A percentile compares a stretch with the other conserved stretches of the same genome.
phyloP scores from a whole-genome alignment of 2,797 vertebrate genomes.

The Bucorvus abyssinicus region DNA sequence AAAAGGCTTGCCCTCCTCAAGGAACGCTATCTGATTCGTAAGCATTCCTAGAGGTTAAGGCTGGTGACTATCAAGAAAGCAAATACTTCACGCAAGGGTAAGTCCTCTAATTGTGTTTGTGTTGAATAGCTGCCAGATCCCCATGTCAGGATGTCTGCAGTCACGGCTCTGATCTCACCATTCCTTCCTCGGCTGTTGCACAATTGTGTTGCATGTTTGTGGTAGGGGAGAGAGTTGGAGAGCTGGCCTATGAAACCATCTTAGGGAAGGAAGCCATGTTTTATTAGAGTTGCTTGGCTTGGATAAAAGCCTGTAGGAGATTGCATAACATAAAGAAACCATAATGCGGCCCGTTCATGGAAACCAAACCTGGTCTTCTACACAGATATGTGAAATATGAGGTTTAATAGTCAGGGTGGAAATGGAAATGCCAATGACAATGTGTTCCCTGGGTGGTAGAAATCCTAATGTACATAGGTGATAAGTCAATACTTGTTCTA shows the following conservation, averaged over 20 bases:
- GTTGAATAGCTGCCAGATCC: slow-evolving; percentile 81
- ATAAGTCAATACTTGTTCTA: neutral
- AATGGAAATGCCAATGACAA: slow-evolving; percentile 20
- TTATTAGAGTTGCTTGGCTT: slow-evolving; percentile 70
- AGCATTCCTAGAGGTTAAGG: slow-evolving; percentile 77
- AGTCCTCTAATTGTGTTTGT: slow-evolving; percentile 82
- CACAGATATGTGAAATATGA: slow-evolving; percentile 31
- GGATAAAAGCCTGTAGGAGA: slow-evolving; percentile 65
- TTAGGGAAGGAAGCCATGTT: slow-evolving; percentile 62
- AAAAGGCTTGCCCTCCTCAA: slow-evolving; percentile 29
- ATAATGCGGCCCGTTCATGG: neutral
- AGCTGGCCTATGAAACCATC: slow-evolving; percentile 57
- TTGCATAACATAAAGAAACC: slow-evolving; percentile 47
- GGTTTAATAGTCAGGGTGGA: slow-evolving; percentile 17
- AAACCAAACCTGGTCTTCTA: slow-evolving; percentile 21
- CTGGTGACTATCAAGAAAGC: slow-evolving; percentile 70
- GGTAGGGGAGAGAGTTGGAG: slow-evolving; percentile 55
- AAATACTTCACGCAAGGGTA: slow-evolving; percentile 82
- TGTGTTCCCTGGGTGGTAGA: neutral
- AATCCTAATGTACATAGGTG: neutral
- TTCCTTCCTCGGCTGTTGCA: slow-evolving; percentile 51
- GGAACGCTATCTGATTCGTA: slow-evolving; percentile 55
- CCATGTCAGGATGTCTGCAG: slow-evolving; percentile 76
- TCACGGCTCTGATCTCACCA: slow-evolving; percentile 74
- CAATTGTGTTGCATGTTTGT: slow-evolving; percentile 70